Evolutionary conservation across 2,797 vertebrate genomes (phyloP).

Genomic region (Eulemur rubriventer): DNA sequence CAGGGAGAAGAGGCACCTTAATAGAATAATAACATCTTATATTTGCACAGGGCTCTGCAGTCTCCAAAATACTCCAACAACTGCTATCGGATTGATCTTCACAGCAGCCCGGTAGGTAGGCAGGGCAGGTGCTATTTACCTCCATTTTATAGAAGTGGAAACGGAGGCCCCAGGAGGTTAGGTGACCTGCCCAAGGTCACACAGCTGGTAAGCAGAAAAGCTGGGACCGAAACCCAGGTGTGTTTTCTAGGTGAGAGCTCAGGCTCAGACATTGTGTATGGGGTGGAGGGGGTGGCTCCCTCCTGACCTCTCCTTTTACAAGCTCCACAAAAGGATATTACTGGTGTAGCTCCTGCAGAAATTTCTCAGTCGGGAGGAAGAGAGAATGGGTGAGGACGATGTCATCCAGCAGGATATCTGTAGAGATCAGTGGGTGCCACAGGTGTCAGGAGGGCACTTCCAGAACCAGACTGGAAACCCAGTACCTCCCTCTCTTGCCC

Average conservation of each 20-base stretch:
- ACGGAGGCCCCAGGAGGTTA: slow-evolving; percentile 3
- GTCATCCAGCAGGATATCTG: slow-evolving; percentile 94
- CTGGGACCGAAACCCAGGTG: neutral
- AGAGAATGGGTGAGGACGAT: slow-evolving; percentile 97
- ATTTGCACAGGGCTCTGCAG: neutral
- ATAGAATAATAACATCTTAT: slow-evolving; percentile 36
- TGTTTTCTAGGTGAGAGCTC: neutral
- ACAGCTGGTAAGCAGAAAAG: neutral
- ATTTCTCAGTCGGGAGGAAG: slow-evolving; percentile 95
- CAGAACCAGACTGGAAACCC: neutral
- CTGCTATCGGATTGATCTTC: neutral
- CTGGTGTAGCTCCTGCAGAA: slow-evolving; percentile 95
- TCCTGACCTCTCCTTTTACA: neutral
- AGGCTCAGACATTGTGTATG: neutral
- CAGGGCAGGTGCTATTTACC: neutral
- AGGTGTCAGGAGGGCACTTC: neutral
- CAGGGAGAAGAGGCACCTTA: neutral
- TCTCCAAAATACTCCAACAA: neutral
- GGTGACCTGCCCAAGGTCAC: neutral
- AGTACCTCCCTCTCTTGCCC: neutral
- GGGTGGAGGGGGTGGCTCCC: neutral
- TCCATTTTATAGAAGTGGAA: slow-evolving; percentile 12
- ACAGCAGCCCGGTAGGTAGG: neutral
- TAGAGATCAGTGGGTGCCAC: neutral
- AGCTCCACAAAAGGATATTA: slow-evolving; percentile 93